A percentile compares a stretch with the other conserved stretches of the same genome.
These are phyloP conservation scores for Acanthaster planci DNA, from an alignment of 35 echinoderm and acorn worm genomes.

Conservation along the genomic window DNA sequence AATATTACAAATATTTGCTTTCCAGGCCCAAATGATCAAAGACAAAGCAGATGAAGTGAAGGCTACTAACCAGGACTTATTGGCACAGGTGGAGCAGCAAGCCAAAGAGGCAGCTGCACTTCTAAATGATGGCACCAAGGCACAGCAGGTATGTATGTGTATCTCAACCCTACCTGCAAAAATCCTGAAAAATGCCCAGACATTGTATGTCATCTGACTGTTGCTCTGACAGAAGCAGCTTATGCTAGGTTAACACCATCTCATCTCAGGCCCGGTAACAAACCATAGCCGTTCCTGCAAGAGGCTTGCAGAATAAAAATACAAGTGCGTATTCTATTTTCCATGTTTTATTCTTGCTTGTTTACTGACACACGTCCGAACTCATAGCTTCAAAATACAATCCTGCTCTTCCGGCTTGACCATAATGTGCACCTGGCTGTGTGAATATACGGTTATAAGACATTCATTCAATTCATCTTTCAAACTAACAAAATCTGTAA, in stretches of 20 bases:
- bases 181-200: not conserved
- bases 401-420: too few relatives aligned
- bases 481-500: too few relatives aligned
- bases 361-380: too few relatives aligned
- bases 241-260: not conserved
- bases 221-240: too few relatives aligned
- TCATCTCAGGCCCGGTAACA: not conserved
- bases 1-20: not conserved
- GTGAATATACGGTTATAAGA: too few relatives aligned
- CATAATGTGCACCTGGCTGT: too few relatives aligned
- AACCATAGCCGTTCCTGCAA: too few relatives aligned
- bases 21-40: conserved; percentile 67
- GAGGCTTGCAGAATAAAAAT: too few relatives aligned
- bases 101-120: conserved; percentile 65
- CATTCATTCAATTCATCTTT: too few relatives aligned
- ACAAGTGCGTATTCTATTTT: too few relatives aligned
- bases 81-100: conserved; percentile 68
- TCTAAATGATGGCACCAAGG: conserved; percentile 51
- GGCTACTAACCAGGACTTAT: conserved; percentile 59
- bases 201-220: not conserved
- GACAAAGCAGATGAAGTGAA: conserved; percentile 54
- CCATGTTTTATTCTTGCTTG: too few relatives aligned
- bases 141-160: conserved; percentile 56
- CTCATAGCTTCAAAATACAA: too few relatives aligned
- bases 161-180: not conserved